A percentile compares a stretch with the other conserved stretches of the same genome.
Conservation (phyloP, 2,888 invertebrate genomes). For the Drosophila macrospina region DNA sequence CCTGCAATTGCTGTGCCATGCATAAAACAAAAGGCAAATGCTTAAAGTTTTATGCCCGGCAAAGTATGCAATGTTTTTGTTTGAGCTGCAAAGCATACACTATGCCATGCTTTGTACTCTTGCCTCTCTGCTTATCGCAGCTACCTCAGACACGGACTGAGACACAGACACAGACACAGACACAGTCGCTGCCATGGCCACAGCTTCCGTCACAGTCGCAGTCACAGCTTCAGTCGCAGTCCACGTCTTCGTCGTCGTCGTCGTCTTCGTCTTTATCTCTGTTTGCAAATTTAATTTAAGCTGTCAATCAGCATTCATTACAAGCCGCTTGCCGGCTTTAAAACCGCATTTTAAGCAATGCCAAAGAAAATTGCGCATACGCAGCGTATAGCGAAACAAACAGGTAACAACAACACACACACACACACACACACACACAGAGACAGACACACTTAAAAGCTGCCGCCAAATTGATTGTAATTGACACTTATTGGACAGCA, state of each 20-base stretch:
- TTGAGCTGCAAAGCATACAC: conserved; percentile 42
- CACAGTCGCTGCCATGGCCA: background rate
- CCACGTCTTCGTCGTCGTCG: conserved; percentile 4
- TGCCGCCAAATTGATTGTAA: conserved; percentile 79
- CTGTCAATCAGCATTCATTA: conserved; percentile 68
- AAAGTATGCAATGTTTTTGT: conserved; percentile 47
- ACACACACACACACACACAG: conserved; percentile 10
- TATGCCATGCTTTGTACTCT: conserved; percentile 16
- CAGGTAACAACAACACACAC: conserved; percentile 30
- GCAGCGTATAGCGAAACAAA: conserved; percentile 34
- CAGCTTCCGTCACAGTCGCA: conserved; percentile 3
- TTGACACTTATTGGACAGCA: conserved; percentile 84
- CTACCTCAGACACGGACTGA: conserved; percentile 3
- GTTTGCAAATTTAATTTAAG: conserved; percentile 56
- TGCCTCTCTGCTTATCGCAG: conserved; percentile 30
- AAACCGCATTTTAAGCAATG: conserved; percentile 52
- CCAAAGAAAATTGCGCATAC: conserved; percentile 48
- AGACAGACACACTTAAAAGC: conserved; percentile 39
- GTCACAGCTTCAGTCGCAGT: conserved; percentile 14
- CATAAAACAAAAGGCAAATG: conserved; percentile 60
- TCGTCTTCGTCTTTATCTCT: conserved; percentile 27
- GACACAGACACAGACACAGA: background rate
- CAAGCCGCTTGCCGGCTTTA: conserved; percentile 39
- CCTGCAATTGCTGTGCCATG: conserved; percentile 56
- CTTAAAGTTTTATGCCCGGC: conserved; percentile 38